Conservation (phyloP, 2,888 invertebrate species). For the Druceiella hillmani region DNA sequence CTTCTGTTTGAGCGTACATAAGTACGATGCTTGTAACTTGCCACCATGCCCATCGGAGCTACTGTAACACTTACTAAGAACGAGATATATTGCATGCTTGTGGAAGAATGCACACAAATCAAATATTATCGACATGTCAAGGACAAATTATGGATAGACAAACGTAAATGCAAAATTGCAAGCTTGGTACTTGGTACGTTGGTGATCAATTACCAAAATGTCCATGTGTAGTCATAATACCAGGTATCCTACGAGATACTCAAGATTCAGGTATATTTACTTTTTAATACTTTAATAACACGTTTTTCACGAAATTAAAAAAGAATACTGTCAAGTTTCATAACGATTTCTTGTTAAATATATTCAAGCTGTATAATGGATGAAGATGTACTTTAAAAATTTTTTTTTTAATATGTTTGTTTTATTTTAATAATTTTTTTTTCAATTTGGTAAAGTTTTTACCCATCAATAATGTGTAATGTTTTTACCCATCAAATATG, state of each 20-base stretch:
- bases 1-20: conserved; percentile 25
- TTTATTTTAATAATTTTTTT: no score
- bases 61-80: conserved; percentile 26
- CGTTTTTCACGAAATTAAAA: no score
- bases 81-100: conserved; percentile 26
- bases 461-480: no score
- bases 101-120: conserved; percentile 25
- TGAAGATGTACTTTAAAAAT: conserved; percentile 20
- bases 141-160: conserved; percentile 23
- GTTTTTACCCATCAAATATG: no score
- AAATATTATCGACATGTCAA: conserved; percentile 21
- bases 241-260: conserved; percentile 18
- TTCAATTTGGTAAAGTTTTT: no score
- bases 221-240: conserved; percentile 17
- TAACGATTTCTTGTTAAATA: conserved; percentile 21
- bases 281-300: no score
- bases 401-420: conserved; percentile 8
- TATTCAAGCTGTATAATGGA: conserved; percentile 23
- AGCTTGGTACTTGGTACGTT: conserved; percentile 15
- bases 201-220: conserved; percentile 18
- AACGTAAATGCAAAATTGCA: conserved; percentile 15
- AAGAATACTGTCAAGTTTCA: conserved; percentile 17
- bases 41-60: conserved; percentile 27
- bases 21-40: conserved; percentile 27
- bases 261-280: conserved; percentile 19